Conservation (phyloP, 2,113 vertebrate genomes). For the Osmerus mordax region DNA sequence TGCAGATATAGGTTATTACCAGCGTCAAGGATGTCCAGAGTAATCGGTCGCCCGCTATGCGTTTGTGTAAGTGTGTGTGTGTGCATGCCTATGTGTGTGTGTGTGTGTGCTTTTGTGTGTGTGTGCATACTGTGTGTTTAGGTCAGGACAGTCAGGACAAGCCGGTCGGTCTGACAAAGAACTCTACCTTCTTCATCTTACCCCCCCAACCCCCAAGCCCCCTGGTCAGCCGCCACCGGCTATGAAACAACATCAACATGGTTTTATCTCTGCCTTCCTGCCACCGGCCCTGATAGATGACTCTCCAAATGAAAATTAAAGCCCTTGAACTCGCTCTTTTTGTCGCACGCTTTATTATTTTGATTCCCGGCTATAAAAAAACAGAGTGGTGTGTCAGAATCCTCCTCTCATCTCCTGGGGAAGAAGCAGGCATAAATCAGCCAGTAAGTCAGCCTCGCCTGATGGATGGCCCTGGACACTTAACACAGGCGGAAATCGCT, state of each 20-base stretch:
- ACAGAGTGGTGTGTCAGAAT: constrained; percentile 24
- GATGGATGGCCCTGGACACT: constrained; percentile 49
- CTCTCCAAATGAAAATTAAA: constrained; percentile 36
- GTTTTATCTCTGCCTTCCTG: constrained; percentile 28
- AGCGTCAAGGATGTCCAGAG: not conserved
- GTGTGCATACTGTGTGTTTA: constrained; percentile 10
- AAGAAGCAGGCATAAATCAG: constrained; percentile 49
- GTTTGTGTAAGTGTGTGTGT: constrained; percentile 1
- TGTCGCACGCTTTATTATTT: constrained; percentile 43
- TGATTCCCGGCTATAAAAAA: constrained; percentile 20
- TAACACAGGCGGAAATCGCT: constrained; percentile 42
- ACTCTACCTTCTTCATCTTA: not conserved
- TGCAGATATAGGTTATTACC: not conserved
- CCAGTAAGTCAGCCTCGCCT: constrained; percentile 4
- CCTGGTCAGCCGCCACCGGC: constrained; percentile 20
- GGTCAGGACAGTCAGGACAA: not conserved
- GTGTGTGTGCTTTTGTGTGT: not conserved
- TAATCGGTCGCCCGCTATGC: not conserved
- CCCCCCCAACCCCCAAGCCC: not conserved
- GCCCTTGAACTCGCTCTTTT: constrained; percentile 44
- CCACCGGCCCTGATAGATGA: constrained; percentile 29
- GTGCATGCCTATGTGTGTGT: not conserved
- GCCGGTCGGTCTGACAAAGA: constrained; percentile 1
- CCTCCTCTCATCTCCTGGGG: constrained; percentile 21
- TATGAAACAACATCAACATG: constrained; percentile 47